A percentile compares a stretch with the other conserved stretches of the same genome.
Conservation (phyloP, 2,113 vertebrate genomes). For the Pseudopipra pipra region DNA sequence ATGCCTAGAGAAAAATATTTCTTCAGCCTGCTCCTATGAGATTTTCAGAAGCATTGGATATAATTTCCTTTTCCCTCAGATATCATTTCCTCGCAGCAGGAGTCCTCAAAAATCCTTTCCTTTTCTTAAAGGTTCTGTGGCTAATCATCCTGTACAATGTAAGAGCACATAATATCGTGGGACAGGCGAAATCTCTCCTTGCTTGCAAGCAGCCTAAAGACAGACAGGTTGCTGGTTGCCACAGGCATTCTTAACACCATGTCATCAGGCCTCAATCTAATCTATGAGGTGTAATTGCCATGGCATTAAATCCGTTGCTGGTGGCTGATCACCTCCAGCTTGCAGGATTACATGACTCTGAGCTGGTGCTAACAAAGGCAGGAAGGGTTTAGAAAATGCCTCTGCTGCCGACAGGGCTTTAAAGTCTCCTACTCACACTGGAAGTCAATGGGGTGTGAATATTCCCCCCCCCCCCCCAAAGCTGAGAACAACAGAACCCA, state of each 20-base stretch:
- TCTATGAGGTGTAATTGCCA: neutral
- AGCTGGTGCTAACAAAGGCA: neutral
- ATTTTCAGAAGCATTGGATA: neutral
- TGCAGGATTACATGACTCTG: neutral
- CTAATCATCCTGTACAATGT: neutral
- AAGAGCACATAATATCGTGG: neutral
- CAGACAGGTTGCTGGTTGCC: neutral
- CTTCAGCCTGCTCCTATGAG: neutral
- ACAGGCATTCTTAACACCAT: neutral
- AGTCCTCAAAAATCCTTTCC: neutral
- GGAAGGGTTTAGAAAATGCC: neutral
- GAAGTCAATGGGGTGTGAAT: neutral
- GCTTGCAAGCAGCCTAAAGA: neutral
- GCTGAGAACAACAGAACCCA: neutral
- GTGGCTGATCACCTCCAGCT: neutral
- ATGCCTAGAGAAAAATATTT: accelerated
- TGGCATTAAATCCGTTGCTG: neutral
- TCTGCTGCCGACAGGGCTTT: neutral
- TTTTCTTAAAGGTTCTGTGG: neutral
- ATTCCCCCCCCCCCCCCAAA: neutral
- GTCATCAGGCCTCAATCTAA: neutral
- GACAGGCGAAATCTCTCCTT: neutral
- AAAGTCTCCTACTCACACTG: neutral
- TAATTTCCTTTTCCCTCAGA: neutral
- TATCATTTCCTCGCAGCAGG: neutral